Evolutionary conservation across 1,140 invertebrate genomes (phyloP), one percentile per base, ranked within the genome.

Genomic region (Megathymus violae): DNA sequence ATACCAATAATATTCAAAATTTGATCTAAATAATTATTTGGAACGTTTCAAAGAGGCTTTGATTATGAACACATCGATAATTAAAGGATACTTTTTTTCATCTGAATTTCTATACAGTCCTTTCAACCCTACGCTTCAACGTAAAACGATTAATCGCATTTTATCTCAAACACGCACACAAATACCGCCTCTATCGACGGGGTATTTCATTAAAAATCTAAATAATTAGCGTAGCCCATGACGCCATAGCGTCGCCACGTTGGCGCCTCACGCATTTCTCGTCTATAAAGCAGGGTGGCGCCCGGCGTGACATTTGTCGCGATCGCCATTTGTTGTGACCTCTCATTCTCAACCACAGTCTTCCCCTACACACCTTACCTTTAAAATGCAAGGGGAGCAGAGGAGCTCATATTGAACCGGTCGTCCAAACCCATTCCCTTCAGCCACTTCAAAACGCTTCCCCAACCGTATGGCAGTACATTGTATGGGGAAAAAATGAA

Each of bases 241-340:
- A 77, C 75, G 69, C 69, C 64, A 68, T 6, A 34, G 31, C 64
- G 69, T 64, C 74, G 74, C 71, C 77, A 60, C 40, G 44, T 56
- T 54, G 71, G 74, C 78, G 75, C 74, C 72, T 59, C 72, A 80
- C 74, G 78, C 78, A 78, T 69, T 67, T 67, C 69, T 69, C 65
- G 54, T 52, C 61, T 48, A 78, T 75, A 80, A 80, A 80, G 72
- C 73, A 68, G 40, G 36, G 13, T 62, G 78, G 78, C 77, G 78
- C 78, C 76, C 41, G 16, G 44, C 59, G 60, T 62, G 64, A 67
- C 67, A 63, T 66, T 66, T 64, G 62, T 69, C 48, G 60, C 60
- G 44, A 74, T 62, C 66, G 69, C 48, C 40, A n/a, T n/a, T n/a
- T n/a, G n/a, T 27, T 50, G 43, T 62, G 38, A 58, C 48, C 69